Conservation (phyloP, 2,888 invertebrate genomes). For the Drosophila falleni region DNA sequence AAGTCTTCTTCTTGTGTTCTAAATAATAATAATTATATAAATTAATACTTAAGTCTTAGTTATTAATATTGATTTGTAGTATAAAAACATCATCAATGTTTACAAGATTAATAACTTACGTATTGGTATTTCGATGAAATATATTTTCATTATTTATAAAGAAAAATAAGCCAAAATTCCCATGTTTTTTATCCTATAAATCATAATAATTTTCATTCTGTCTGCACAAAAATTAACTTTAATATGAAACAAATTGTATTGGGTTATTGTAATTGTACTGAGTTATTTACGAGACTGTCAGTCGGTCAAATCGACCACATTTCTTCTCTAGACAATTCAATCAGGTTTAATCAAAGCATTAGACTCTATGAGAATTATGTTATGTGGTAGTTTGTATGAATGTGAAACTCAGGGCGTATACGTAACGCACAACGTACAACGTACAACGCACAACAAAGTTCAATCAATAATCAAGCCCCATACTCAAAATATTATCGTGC, state of each 20-base stretch:
- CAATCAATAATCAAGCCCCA: conserved; percentile 70
- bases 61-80: no score
- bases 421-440: conserved; percentile 8
- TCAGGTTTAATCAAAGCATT: conserved; percentile 79
- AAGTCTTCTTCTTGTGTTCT: no score
- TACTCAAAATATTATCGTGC: conserved; percentile 52
- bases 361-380: conserved; percentile 46
- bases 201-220: conserved; percentile 4
- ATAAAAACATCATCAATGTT: no score
- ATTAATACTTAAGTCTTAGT: no score
- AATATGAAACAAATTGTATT: conserved; percentile 33
- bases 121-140: not conserved
- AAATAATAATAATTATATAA: no score
- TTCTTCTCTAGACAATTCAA: conserved; percentile 69
- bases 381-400: conserved; percentile 6
- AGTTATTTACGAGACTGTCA: conserved; percentile 56
- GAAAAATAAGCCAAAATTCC: not conserved
- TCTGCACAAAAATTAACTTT: conserved; percentile 22
- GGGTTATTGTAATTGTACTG: conserved; percentile 29
- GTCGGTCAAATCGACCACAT: conserved; percentile 54
- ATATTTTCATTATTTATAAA: not conserved
- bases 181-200: not conserved
- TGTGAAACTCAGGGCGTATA: conserved; percentile 21
- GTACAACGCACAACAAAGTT: conserved; percentile 42
- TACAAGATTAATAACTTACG: not conserved